Conservation (phyloP, 2,888 invertebrate genomes). For the Epinotia nisella region DNA sequence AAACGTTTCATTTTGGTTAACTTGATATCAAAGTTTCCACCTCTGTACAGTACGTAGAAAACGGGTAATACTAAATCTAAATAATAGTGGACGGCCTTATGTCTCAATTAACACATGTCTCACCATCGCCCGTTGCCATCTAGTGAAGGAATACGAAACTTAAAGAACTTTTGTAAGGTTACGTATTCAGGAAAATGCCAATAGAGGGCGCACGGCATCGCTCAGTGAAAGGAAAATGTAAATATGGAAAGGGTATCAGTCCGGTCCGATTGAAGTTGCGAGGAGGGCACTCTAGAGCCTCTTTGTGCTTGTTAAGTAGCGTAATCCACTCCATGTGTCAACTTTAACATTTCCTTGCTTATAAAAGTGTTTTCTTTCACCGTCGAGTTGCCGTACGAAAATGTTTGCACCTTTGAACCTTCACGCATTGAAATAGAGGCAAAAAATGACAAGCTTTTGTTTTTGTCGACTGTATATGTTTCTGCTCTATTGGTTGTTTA, state of each 20-base stretch:
- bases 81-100: slow-evolving; percentile 35
- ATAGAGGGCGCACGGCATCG: slow-evolving; percentile 15
- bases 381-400: neutral
- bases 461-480: neutral
- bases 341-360: slow-evolving; percentile 6
- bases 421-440: neutral
- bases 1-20: slow-evolving; percentile 18
- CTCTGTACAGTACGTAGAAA: slow-evolving; percentile 12
- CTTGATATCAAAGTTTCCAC: slow-evolving; percentile 9
- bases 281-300: slow-evolving; percentile 32
- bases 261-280: slow-evolving; percentile 26
- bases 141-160: slow-evolving; percentile 4
- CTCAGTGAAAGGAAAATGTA: slow-evolving; percentile 21
- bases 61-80: slow-evolving; percentile 36
- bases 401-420: neutral
- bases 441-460: neutral
- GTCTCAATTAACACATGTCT: slow-evolving; percentile 35
- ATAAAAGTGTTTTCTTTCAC: neutral
- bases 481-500: too few species aligned
- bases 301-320: slow-evolving; percentile 27
- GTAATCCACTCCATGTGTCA: slow-evolving; percentile 23
- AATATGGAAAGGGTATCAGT: slow-evolving; percentile 34
- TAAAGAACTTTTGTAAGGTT: neutral
- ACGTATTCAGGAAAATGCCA: slow-evolving; percentile 25
- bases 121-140: slow-evolving; percentile 16